Conservation (phyloP, 1,140 invertebrate genomes). For the Ceratosolen fusciceps region DNA sequence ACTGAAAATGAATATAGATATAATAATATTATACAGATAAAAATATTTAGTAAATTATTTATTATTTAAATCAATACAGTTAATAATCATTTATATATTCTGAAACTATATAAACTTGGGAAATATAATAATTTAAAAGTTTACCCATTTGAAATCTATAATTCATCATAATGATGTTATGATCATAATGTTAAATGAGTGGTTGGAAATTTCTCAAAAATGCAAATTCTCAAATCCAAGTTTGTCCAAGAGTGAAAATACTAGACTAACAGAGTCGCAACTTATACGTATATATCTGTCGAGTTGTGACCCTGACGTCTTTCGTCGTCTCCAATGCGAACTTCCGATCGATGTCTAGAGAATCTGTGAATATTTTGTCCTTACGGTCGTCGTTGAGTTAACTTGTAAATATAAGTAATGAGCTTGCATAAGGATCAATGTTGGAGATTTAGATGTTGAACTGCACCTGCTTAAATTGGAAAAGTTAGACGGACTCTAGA, state of each 20-base stretch:
- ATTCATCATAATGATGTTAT: background rate
- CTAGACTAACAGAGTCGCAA: background rate
- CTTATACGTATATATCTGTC: background rate
- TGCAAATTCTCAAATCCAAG: background rate
- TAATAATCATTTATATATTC: too few species aligned
- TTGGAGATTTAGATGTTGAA: constrained; percentile 10
- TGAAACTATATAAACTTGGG: too few species aligned
- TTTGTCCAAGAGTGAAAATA: background rate
- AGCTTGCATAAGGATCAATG: background rate
- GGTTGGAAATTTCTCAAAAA: too few species aligned
- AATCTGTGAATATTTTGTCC: background rate
- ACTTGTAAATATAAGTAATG: constrained; percentile 42
- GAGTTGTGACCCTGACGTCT: constrained; percentile 8
- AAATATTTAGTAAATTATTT: too few species aligned
- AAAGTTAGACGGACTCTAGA: constrained; percentile 3
- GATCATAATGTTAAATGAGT: background rate
- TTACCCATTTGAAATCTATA: background rate
- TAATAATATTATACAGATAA: too few species aligned
- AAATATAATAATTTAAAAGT: background rate
- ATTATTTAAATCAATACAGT: too few species aligned
- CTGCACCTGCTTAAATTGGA: constrained; percentile 12
- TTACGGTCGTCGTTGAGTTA: background rate
- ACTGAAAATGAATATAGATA: too few species aligned
- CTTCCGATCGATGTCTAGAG: constrained; percentile 18
- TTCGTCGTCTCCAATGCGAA: background rate